A percentile compares a stretch with the other conserved stretches of the same genome.
Conservation (phyloP, 2,888 invertebrate species). For the Sphaerophoria taeniata region DNA sequence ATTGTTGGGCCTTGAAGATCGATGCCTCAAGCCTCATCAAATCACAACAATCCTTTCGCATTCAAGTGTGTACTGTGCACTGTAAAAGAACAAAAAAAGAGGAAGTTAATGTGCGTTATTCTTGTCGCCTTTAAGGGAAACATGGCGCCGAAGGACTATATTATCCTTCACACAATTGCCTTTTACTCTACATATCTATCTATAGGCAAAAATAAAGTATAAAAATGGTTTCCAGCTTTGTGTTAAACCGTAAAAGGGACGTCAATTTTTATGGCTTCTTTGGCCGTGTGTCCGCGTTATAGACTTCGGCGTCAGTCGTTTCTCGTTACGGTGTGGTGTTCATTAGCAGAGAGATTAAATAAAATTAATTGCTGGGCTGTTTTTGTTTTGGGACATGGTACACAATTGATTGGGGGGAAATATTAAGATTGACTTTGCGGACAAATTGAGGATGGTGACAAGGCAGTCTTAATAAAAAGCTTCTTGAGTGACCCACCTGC, state of each 20-base stretch:
- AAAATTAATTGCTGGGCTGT: slow-evolving; percentile 61
- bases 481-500: too few relatives aligned
- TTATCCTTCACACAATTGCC: neutral
- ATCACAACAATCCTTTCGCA: slow-evolving; percentile 66
- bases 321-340: slow-evolving; percentile 41
- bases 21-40: slow-evolving; percentile 19
- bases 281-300: neutral
- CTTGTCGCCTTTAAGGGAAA: neutral
- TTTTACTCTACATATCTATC: neutral
- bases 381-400: slow-evolving; percentile 26
- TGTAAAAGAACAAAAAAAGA: slow-evolving; percentile 7
- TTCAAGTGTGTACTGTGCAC: slow-evolving; percentile 27
- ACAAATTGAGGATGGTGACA: too few relatives aligned
- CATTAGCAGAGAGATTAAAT: slow-evolving; percentile 64
- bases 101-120: slow-evolving; percentile 15
- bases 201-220: slow-evolving; percentile 26
- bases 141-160: slow-evolving; percentile 61
- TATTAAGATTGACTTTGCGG: too few relatives aligned
- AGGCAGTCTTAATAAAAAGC: too few relatives aligned
- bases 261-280: slow-evolving; percentile 52
- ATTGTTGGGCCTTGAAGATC: neutral
- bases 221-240: slow-evolving; percentile 18
- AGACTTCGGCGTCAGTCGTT: neutral
- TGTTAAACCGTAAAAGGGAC: slow-evolving; percentile 38
- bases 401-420: too few relatives aligned